phyloP scores from a whole-genome alignment of 2,797 vertebrate species.

The Enteromius paludinosus region DNA sequence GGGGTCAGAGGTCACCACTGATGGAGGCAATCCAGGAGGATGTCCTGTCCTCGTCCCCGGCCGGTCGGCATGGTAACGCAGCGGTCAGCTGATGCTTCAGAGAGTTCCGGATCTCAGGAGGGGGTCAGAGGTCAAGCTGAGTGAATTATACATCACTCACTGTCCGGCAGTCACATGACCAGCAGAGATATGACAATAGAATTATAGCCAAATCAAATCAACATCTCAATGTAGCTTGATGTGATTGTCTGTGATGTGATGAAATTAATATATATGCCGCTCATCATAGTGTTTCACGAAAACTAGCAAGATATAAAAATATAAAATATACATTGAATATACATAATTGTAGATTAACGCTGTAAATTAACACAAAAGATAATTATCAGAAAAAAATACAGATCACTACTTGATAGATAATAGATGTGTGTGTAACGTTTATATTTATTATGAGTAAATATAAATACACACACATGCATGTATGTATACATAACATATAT shows the following conservation, averaged over 20 bases:
- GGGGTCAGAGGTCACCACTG: not conserved
- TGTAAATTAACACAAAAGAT: too few species aligned
- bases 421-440: too few species aligned
- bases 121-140: constrained; percentile 65
- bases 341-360: too few species aligned
- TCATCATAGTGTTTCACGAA: not conserved
- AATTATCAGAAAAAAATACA: not conserved
- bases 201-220: not conserved
- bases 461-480: too few species aligned
- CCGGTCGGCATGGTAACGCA: constrained; percentile 38
- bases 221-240: not conserved
- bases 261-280: not conserved
- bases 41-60: not conserved
- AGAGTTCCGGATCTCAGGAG: constrained; percentile 39
- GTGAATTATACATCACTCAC: constrained; percentile 69
- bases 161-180: constrained; percentile 10
- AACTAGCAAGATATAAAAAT: not conserved
- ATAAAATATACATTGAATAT: not conserved
- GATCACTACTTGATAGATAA: not conserved
- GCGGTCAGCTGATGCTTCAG: not conserved
- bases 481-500: too few species aligned
- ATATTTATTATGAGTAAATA: too few species aligned
- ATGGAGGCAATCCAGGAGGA: not conserved
- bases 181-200: not conserved
- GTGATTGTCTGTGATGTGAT: not conserved